Evolutionary conservation across 1,140 invertebrate species (phyloP), one percentile per base, ranked within the genome.

Genomic region (Cepaea nemoralis): DNA sequence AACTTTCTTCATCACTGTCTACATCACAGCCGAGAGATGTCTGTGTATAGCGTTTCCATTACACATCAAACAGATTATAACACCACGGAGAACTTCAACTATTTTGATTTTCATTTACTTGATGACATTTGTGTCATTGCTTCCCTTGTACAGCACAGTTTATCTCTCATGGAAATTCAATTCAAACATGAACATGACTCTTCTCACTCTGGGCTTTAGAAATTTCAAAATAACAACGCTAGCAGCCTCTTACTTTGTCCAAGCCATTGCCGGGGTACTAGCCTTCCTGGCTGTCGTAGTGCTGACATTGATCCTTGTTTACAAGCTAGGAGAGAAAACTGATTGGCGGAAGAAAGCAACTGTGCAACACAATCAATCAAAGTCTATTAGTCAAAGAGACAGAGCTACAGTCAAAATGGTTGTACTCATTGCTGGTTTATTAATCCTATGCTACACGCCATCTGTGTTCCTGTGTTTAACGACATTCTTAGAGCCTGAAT

Each of bases 21-120:
- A 70, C 37, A 42, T 70, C 12, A 70, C 10, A 24, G 69, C 69
- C 24, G 69, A 70, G n/a, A 39, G 69, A 39, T 70, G 69, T 70
- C 24, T 70, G 1, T 70, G 69, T 40, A 70, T 39, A 24, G 24
- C 8, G 2, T 70, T 70, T 40, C 69, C 69, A 40, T 22, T 70
- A 6, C 35, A 24, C 33, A 37, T 70, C 35, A 70, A 70, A 31
- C 69, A 42, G 39, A 39, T 70, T 16, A 70, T 70, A 24, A 70
- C 69, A 2, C 69, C 69, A 6, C 39, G 35, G 6, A 24, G 33
- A 70, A 19, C 69, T 5, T 40, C 35, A 8, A 37, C 19, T 5
- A 22, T 70, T n/a, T 6, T 70, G 1, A 40, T 70, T n/a, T 8
- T 10, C 2, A 37, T 70, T 42, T 70, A 70, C 37, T 14, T 0